These are phyloP conservation scores for Rhea pennata DNA, from an alignment of 2,113 vertebrate genomes.

Conservation along the genomic window DNA sequence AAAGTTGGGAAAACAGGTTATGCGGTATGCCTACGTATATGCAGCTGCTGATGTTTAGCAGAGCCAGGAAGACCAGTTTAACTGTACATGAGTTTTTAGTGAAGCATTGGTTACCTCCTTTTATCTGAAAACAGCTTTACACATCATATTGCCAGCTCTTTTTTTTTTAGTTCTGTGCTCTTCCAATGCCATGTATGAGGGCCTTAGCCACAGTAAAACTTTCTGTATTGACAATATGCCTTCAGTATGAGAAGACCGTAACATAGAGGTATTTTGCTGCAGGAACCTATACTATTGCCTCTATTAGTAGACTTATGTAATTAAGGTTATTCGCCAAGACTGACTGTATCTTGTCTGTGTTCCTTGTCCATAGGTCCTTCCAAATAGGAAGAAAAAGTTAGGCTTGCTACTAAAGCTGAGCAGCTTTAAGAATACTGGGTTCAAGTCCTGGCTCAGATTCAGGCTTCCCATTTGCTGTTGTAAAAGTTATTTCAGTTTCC, in stretches of 20 bases:
- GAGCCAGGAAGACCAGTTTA: not conserved
- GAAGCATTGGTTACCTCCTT: not conserved
- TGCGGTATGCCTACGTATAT: not conserved
- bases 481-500: constrained; percentile 20
- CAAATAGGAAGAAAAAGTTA: not conserved
- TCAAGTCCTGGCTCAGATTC: not conserved
- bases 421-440: not conserved
- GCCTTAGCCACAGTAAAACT: not conserved
- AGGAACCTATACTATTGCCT: not conserved
- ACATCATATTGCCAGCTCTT: not conserved
- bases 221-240: not conserved
- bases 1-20: not conserved
- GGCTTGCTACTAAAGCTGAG: not conserved
- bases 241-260: not conserved
- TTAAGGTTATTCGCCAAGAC: not conserved
- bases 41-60: not conserved
- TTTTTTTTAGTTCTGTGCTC: not conserved
- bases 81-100: not conserved
- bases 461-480: not conserved
- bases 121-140: not conserved
- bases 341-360: not conserved
- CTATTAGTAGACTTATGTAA: not conserved
- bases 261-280: not conserved
- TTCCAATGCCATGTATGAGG: fast-evolving
- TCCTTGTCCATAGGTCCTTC: not conserved